Evolutionary conservation across 2,113 vertebrate species (phyloP), one percentile per base, ranked within the genome.

Genomic region (Taxidea taxus): DNA sequence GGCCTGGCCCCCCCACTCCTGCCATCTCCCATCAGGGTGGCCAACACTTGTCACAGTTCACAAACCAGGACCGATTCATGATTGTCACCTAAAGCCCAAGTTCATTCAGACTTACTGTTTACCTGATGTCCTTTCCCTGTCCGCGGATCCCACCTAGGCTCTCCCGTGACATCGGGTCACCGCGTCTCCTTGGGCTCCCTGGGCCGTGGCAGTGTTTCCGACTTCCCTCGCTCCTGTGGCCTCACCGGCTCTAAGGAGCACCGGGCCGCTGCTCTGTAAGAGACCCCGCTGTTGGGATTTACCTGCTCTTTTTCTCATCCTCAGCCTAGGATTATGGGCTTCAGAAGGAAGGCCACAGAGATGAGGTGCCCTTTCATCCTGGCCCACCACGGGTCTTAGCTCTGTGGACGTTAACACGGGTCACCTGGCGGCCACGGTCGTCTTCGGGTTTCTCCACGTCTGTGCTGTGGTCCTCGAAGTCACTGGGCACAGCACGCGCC

Each of bases 321-420:
- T 72, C 4, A 29, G 70, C 29, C 15, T 31, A 8, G 66, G 47
- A 20, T 8, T 47, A 4, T 1, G 62, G 18, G 47, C 64, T 9
- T 31, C 16, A 68, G 27, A 49, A 66, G 72, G 83, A 56, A 60
- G 44, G 8, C 29, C n/a, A 9, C 15, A 11, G n/a, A 31, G 60
- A 34, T 3, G 9, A 31, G 15, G 78, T 10, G 29, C 31, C 20
- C 2, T 27, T 29, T 54, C 47, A 31, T 51, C 62, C 4, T 3
- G 1, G 34, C 3, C 0, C 44, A 6, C 23, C 75, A 25, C 4
- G 0, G 3, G 42, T 42, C 75, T n/a, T 4, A 3, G 0, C 37
- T 4, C 37, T 42, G 6, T 44, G 18, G 27, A 34, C 13, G n/a
- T 34, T 49, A 11, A 6, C 13, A 7, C 6, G 4, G 18, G 10